Percentiles rank a stretch among this genome's conserved stretches.
These are phyloP conservation scores for Muntiacus muntjak DNA, from an alignment of 2,113 vertebrate genomes.

Conservation along the genomic window DNA sequence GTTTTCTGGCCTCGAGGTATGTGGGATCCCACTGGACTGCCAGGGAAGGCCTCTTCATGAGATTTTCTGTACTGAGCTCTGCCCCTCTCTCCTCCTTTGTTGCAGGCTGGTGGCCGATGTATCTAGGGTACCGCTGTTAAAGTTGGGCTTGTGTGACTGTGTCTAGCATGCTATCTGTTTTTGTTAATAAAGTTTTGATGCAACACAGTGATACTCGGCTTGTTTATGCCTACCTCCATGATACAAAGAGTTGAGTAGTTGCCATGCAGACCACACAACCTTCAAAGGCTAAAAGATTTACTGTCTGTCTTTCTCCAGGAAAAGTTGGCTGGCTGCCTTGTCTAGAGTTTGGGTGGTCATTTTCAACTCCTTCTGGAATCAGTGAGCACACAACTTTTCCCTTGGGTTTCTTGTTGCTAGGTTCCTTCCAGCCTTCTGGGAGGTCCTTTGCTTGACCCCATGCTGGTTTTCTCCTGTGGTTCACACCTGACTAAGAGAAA, in stretches of 20 bases:
- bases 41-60: neutral
- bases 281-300: neutral
- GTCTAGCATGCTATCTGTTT: neutral
- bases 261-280: neutral
- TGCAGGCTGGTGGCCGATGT: neutral
- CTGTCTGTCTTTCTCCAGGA: neutral
- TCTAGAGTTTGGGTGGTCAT: neutral
- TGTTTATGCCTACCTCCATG: neutral
- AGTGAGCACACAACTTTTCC: neutral
- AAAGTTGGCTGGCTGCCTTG: neutral
- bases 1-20: neutral
- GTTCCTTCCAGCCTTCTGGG: neutral
- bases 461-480: neutral
- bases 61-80: neutral
- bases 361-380: neutral
- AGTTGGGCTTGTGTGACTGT: neutral
- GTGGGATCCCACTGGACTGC: neutral
- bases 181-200: neutral
- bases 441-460: neutral
- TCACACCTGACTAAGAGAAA: neutral
- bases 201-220: neutral
- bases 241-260: neutral
- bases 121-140: neutral
- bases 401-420: neutral
- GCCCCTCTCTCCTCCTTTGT: neutral